These are phyloP conservation scores for Scrobipalpa costella DNA, from an alignment of 2,888 invertebrate genomes.

Conservation along the genomic window DNA sequence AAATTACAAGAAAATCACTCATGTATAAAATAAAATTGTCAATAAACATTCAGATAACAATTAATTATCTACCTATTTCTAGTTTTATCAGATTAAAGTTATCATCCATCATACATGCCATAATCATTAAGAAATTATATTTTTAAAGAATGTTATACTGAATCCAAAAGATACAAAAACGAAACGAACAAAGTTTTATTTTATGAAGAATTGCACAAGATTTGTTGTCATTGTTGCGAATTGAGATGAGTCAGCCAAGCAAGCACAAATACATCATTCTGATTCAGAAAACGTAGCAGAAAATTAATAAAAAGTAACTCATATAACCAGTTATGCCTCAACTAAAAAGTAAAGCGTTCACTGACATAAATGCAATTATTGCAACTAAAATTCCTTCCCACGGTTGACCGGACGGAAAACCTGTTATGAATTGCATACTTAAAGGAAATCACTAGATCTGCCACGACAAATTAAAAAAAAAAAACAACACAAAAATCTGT, in stretches of 20 bases:
- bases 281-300: constrained; percentile 16
- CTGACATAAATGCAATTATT: constrained; percentile 41
- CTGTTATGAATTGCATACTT: constrained; percentile 67
- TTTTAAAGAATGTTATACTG: background rate
- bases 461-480: constrained; percentile 56
- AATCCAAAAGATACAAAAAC: background rate
- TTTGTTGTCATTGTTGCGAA: background rate
- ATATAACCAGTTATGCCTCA: background rate
- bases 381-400: constrained; percentile 72
- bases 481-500: constrained; percentile 40
- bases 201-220: background rate
- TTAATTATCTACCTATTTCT: too few relatives aligned
- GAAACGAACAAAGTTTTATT: background rate
- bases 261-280: background rate
- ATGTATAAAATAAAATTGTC: too few relatives aligned
- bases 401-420: constrained; percentile 73
- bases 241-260: background rate
- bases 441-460: constrained; percentile 67
- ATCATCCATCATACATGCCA: too few relatives aligned
- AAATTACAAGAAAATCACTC: too few relatives aligned
- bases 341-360: constrained; percentile 13
- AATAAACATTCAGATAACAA: too few relatives aligned
- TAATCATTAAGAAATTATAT: too few relatives aligned
- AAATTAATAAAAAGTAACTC: background rate
- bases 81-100: too few relatives aligned